A percentile compares a stretch with the other conserved stretches of the same genome.
Evolutionary conservation across 2,113 vertebrate genomes (phyloP).

Genomic region (Orientallactaga bullata): DNA sequence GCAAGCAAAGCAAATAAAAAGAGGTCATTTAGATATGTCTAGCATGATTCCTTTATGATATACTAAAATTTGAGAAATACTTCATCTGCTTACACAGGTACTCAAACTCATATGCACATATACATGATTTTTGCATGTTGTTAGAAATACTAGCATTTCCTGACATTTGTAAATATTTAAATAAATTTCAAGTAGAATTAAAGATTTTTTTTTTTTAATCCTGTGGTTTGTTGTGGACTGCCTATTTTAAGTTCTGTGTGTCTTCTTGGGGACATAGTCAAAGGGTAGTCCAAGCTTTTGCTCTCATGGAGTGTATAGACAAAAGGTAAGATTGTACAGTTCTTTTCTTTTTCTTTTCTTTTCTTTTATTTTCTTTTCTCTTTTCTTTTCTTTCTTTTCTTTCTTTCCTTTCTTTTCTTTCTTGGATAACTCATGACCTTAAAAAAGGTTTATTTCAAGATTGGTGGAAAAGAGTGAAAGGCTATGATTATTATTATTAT

Average conservation of each 20-base stretch:
- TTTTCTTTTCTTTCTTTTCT: too few relatives aligned
- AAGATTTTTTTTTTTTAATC: neutral
- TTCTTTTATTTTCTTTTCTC: neutral
- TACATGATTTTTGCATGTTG: neutral
- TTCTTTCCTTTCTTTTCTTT: too few relatives aligned
- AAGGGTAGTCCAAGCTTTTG: neutral
- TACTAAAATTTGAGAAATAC: constrained; percentile 20
- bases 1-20: neutral
- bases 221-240: neutral
- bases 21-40: neutral
- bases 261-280: neutral
- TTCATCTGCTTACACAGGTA: neutral
- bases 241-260: neutral
- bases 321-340: neutral
- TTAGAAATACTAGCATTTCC: neutral
- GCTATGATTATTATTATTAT: too few relatives aligned
- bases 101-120: neutral
- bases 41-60: constrained; percentile 21
- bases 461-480: neutral
- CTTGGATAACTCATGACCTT: neutral
- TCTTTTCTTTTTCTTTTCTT: neutral
- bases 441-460: neutral
- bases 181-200: neutral
- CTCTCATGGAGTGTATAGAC: neutral
- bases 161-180: constrained; percentile 20